Conservation (phyloP, 2,888 invertebrate genomes). For the Bimastos eiseni region DNA sequence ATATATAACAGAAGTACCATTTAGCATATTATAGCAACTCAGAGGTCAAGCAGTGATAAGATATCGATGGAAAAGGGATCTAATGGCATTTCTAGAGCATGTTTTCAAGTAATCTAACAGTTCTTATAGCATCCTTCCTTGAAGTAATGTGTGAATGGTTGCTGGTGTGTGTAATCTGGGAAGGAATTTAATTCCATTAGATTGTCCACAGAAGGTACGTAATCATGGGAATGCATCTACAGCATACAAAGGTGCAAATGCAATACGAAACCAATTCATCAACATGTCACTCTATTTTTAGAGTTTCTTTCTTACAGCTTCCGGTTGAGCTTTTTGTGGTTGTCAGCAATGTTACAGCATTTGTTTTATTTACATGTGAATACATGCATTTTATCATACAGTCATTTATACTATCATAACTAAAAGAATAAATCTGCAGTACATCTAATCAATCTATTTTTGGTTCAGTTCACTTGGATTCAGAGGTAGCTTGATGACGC, state of each 20-base stretch:
- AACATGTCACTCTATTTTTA: too few relatives aligned
- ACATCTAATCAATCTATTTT: too few relatives aligned
- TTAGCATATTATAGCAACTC: background rate
- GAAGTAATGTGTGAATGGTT: background rate
- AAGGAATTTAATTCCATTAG: background rate
- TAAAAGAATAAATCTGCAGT: too few relatives aligned
- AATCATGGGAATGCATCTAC: background rate
- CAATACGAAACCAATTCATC: background rate
- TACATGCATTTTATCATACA: too few relatives aligned
- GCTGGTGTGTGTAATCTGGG: background rate
- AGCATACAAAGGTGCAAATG: background rate
- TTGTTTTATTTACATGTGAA: too few relatives aligned
- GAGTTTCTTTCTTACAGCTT: too few relatives aligned
- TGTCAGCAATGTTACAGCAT: too few relatives aligned
- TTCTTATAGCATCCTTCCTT: background rate
- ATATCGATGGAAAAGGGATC: background rate
- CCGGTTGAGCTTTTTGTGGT: too few relatives aligned
- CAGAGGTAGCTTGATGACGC: too few relatives aligned
- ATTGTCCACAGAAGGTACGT: background rate
- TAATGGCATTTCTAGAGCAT: background rate
- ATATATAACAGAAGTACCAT: background rate
- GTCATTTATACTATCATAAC: too few relatives aligned
- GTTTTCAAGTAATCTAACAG: background rate
- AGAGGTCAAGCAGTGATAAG: background rate
- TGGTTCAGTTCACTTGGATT: too few relatives aligned